Percentiles rank a stretch among this genome's conserved stretches.
Conservation (phyloP, 2,113 vertebrate genomes). For the Thomomys bottae region DNA sequence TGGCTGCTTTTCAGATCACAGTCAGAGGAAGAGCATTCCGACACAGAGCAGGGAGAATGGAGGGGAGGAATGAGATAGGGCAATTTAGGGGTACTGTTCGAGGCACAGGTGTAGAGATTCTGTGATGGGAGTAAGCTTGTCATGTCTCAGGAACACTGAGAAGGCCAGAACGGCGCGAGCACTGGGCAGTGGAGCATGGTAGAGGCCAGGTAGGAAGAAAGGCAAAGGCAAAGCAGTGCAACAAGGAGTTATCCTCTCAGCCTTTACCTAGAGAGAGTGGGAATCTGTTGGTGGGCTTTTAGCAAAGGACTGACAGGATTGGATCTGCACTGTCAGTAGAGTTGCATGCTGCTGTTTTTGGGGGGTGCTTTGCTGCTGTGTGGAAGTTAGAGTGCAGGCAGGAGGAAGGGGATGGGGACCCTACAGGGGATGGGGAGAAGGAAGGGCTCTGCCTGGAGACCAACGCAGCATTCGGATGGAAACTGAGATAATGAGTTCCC, state of each 20-base stretch:
- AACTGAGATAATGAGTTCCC: not conserved
- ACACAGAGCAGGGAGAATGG: not conserved
- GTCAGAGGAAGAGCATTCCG: not conserved
- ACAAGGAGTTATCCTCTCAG: not conserved
- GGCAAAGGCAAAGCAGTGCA: not conserved
- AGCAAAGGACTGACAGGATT: not conserved
- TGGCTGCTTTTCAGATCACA: not conserved
- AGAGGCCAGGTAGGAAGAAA: not conserved
- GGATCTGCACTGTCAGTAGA: not conserved
- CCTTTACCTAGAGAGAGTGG: not conserved
- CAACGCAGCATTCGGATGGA: not conserved
- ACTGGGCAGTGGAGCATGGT: accelerated
- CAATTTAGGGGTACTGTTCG: not conserved
- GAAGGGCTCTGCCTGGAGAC: not conserved
- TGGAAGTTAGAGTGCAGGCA: not conserved
- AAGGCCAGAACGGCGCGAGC: not conserved
- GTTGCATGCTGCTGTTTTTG: not conserved
- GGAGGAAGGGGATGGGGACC: not conserved
- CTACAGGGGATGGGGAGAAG: not conserved
- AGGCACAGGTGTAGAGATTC: accelerated
- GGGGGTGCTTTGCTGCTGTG: not conserved
- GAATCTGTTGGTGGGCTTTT: not conserved
- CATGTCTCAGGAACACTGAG: accelerated
- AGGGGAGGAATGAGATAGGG: no score
- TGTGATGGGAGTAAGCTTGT: accelerated